phyloP scores from a whole-genome alignment of 2,888 invertebrate genomes.

The Therioaphis trifolii region DNA sequence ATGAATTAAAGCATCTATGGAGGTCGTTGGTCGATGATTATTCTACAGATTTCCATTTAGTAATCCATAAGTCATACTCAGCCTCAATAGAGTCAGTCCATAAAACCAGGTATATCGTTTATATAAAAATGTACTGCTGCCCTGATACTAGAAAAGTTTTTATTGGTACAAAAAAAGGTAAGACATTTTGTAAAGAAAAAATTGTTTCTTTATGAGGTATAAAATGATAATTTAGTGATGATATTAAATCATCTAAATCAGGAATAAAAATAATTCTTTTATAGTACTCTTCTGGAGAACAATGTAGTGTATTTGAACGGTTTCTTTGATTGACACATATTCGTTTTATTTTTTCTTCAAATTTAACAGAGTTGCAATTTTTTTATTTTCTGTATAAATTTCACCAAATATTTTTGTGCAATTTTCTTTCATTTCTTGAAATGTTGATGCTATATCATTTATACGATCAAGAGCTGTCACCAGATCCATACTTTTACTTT shows the following conservation, averaged over 20 bases:
- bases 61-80: slow-evolving; percentile 30
- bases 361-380: slow-evolving; percentile 17
- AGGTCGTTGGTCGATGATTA: slow-evolving; percentile 14
- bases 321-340: slow-evolving; percentile 15
- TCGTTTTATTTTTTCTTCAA: background rate
- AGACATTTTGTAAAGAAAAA: slow-evolving; percentile 26
- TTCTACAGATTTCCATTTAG: slow-evolving; percentile 16
- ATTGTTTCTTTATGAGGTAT: slow-evolving; percentile 23
- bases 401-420: slow-evolving; percentile 30
- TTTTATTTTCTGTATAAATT: slow-evolving; percentile 21
- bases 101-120: background rate
- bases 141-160: background rate
- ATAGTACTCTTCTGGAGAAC: slow-evolving; percentile 14
- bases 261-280: no score
- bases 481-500: no score
- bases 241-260: slow-evolving; percentile 17
- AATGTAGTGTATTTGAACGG: slow-evolving; percentile 14
- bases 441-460: no score
- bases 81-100: background rate
- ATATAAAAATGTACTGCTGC: slow-evolving; percentile 16
- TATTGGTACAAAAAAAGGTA: slow-evolving; percentile 30
- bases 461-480: no score
- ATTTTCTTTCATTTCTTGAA: no score
- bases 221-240: slow-evolving; percentile 18
- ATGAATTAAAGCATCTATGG: slow-evolving; percentile 16